Conservation (phyloP, 2,888 invertebrate genomes). For the Marronus borbonicus region DNA sequence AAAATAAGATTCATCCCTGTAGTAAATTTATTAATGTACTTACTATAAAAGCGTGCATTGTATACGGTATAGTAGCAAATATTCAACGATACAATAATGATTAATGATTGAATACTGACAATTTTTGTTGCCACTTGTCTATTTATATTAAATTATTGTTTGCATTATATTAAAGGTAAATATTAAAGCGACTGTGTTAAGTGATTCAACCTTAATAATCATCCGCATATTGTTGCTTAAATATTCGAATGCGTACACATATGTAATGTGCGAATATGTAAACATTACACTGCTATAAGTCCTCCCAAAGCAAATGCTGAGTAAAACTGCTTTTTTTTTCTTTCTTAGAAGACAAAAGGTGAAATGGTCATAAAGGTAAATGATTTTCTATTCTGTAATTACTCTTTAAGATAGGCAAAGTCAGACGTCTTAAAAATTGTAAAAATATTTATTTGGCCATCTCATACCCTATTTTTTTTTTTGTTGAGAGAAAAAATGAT, state of each 20-base stretch:
- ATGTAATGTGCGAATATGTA: slow-evolving; percentile 36
- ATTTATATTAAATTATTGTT: slow-evolving; percentile 59
- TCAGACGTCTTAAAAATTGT: no score
- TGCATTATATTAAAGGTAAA: slow-evolving; percentile 56
- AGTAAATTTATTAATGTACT: slow-evolving; percentile 11
- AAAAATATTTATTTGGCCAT: no score
- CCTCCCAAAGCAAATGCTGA: background rate
- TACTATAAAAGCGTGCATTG: slow-evolving; percentile 28
- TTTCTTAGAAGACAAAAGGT: slow-evolving; percentile 27
- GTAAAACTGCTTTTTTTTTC: background rate
- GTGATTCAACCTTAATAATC: slow-evolving; percentile 60
- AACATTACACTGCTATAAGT: slow-evolving; percentile 27
- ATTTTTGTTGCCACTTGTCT: slow-evolving; percentile 46
- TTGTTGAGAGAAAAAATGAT: no score
- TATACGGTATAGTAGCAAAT: background rate
- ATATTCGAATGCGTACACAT: slow-evolving; percentile 3
- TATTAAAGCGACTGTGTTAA: slow-evolving; percentile 60
- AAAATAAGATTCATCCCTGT: background rate
- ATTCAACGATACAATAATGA: slow-evolving; percentile 8
- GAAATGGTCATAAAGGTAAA: background rate
- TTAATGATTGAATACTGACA: slow-evolving; percentile 47
- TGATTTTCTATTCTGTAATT: no score
- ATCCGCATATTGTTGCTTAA: slow-evolving; percentile 43
- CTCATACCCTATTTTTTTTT: no score
- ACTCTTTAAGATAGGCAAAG: no score